Percentiles rank a stretch among this genome's conserved stretches.
These are phyloP conservation scores for Fragum whitleyi DNA, from an alignment of 2,888 invertebrate species.

Conservation along the genomic window DNA sequence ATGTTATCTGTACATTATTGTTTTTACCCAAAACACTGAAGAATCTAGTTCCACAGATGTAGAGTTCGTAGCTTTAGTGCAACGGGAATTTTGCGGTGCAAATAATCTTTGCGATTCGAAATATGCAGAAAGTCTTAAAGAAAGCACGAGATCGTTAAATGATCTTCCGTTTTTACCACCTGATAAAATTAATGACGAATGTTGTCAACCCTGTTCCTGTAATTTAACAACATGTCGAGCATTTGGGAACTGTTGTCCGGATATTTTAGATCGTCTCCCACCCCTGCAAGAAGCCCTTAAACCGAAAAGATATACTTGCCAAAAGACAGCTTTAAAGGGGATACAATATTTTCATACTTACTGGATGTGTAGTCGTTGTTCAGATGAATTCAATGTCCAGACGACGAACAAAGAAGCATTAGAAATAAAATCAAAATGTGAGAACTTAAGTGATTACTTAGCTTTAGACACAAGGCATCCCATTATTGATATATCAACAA, in stretches of 20 bases:
- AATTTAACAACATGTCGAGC: not conserved
- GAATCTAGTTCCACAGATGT: not conserved
- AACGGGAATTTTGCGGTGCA: not conserved
- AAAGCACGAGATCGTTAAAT: not conserved
- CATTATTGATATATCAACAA: not conserved
- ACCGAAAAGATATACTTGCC: not conserved
- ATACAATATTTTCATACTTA: not conserved
- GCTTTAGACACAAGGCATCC: not conserved
- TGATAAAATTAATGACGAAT: not conserved
- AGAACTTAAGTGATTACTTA: not conserved
- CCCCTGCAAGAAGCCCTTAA: not conserved
- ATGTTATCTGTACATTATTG: too few relatives aligned
- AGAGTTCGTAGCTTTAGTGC: not conserved
- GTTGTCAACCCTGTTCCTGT: conserved; percentile 5
- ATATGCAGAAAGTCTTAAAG: not conserved
- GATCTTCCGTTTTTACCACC: not conserved
- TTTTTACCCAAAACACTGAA: too few relatives aligned
- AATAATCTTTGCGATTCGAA: not conserved
- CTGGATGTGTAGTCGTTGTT: not conserved
- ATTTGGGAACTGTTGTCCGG: conserved; percentile 13
- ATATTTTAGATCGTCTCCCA: not conserved
- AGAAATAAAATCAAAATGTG: conserved; percentile 5
- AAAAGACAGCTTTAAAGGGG: not conserved
- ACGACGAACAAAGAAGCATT: not conserved
- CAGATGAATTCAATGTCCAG: not conserved